Evolutionary conservation across 2,797 vertebrate species (phyloP).

Genomic region (Florisuga fusca): DNA sequence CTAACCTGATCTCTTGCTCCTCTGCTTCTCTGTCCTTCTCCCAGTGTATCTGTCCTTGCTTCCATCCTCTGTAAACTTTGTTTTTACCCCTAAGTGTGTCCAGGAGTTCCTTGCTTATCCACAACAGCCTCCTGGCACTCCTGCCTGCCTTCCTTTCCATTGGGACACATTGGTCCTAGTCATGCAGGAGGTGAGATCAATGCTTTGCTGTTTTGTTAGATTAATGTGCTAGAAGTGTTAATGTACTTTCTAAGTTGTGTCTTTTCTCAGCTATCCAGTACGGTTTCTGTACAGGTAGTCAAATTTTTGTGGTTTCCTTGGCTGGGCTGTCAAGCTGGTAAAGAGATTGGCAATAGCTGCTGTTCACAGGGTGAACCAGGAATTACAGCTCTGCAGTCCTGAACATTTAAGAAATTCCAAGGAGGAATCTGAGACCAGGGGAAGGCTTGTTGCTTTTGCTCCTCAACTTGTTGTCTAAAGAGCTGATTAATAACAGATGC

Average conservation of each 20-base stretch:
- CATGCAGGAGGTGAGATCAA: background rate
- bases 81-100: no score
- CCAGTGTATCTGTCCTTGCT: no score
- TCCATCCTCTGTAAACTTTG: no score
- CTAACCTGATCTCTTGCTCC: no score
- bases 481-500: slow-evolving; percentile 67
- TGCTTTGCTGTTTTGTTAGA: background rate
- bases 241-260: background rate
- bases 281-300: background rate
- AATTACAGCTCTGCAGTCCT: background rate
- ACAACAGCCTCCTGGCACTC: no score
- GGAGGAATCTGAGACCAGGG: slow-evolving; percentile 33
- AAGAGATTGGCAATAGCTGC: background rate
- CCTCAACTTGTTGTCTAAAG: background rate
- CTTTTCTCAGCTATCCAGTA: background rate
- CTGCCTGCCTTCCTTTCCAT: no score
- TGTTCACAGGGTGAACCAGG: background rate
- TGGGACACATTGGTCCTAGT: no score
- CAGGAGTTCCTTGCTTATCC: no score
- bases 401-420: slow-evolving; percentile 25
- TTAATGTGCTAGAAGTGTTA: background rate
- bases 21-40: no score
- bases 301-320: background rate
- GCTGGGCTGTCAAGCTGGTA: background rate
- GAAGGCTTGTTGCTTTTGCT: slow-evolving; percentile 37